phyloP scores from a whole-genome alignment of 2,113 vertebrate species.

The Silurus asotus region DNA sequence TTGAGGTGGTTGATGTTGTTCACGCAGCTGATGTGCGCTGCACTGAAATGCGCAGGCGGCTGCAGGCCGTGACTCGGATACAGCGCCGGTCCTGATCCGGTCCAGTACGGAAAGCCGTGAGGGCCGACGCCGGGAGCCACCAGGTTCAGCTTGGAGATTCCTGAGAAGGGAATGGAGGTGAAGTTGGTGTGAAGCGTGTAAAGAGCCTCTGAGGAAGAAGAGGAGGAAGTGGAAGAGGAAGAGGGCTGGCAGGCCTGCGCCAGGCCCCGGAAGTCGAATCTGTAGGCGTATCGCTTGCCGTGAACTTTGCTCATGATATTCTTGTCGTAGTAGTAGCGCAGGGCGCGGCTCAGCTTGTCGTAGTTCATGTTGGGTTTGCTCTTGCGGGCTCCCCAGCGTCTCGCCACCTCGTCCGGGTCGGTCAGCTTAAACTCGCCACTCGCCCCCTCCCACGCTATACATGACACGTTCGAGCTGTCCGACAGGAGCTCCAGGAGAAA shows the following conservation, averaged over 20 bases:
- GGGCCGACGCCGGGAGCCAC: constrained; percentile 87
- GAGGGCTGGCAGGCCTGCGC: constrained; percentile 94
- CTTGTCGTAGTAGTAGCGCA: constrained; percentile 99
- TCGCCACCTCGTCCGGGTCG: constrained; percentile 93
- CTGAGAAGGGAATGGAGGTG: constrained; percentile 87
- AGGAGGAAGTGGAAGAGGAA: constrained; percentile 74
- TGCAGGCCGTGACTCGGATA: constrained; percentile 87
- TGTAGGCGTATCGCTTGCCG: constrained; percentile 96
- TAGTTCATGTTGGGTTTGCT: constrained; percentile 99
- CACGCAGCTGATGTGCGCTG: constrained; percentile 84
- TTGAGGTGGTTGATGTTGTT: constrained; percentile 80
- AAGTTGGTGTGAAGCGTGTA: constrained; percentile 96
- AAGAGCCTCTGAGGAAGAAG: constrained; percentile 84
- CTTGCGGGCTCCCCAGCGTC: constrained; percentile 95
- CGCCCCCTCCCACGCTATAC: constrained; percentile 96
- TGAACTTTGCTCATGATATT: constrained; percentile 99
- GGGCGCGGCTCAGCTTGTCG: constrained; percentile 94
- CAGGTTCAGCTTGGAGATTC: constrained; percentile 96
- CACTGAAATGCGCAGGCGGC: constrained; percentile 81
- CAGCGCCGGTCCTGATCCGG: constrained; percentile 81
- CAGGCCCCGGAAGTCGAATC: constrained; percentile 96
- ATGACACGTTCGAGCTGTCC: constrained; percentile 86
- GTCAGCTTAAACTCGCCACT: constrained; percentile 97
- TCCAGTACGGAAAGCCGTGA: constrained; percentile 93
- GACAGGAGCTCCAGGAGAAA: constrained; percentile 95